Evolutionary conservation across 1,140 invertebrate genomes (phyloP), one percentile per base, ranked within the genome.

Genomic region (Semibalanus balanoides): DNA sequence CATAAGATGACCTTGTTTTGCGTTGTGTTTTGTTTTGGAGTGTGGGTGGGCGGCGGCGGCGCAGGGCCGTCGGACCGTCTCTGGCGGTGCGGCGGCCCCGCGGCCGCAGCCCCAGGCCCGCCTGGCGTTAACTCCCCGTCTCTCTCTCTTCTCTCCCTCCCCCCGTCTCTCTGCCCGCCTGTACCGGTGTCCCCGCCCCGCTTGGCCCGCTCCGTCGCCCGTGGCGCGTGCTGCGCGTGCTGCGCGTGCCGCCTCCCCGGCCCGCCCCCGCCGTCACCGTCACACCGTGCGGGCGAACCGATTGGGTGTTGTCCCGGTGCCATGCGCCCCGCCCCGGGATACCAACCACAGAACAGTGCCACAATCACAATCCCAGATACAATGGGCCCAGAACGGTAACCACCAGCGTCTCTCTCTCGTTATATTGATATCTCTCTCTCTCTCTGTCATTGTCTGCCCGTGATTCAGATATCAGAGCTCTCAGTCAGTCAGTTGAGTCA

Each of bases 381-480:
- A 29, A 28, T 72, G 28, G 70, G 70, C n/a, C 70, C 70, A 14
- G 70, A 72, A 72, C 70, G 70, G 70, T 72, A 72, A 64, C 51
- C 51, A 64, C 7, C 51, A 22, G 1, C n/a, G n/a, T n/a, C n/a
- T n/a, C 7, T 64, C 11, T 64, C 35, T 5, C 35, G 5, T 7
- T 40, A 40, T 40, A 40, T 40, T 40, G 17, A 7, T 40, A 40
- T 40, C 17, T 7, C 17, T 40, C 17, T 7, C 17, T 7, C 17
- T 17, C 5, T 40, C 5, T 40, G 17, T 40, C 35, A 7, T 17
- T 40, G 35, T 40, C 35, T 40, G 17, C 35, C 35, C 35, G 5
- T 40, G 5, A 40, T 40, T 40, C 35, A 40, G 5, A 17, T 40
- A 40, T 40, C 35, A 40, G 17, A 7, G 17, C 35, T 40, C 35